A percentile compares a stretch with the other conserved stretches of the same genome.
Conservation (phyloP, 2,888 invertebrate genomes). For the Tribolium freemani region DNA sequence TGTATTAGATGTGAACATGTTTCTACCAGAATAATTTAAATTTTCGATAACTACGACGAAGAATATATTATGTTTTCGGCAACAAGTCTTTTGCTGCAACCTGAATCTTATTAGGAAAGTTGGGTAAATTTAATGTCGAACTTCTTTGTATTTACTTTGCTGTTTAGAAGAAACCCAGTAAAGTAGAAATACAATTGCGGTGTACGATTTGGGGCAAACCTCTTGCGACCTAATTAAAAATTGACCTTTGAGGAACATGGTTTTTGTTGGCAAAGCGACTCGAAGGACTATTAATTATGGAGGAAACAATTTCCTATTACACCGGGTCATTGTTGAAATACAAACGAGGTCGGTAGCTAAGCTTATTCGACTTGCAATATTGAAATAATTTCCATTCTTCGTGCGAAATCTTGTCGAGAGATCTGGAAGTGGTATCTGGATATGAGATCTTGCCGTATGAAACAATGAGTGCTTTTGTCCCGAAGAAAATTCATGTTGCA, state of each 20-base stretch:
- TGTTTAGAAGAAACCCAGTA: neutral
- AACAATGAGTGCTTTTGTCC: conserved; percentile 31
- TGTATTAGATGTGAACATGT: neutral
- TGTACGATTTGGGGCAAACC: neutral
- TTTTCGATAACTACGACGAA: too few species aligned
- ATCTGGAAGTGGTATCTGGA: conserved; percentile 20
- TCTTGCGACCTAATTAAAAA: conserved; percentile 18
- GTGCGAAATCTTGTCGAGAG: conserved; percentile 19
- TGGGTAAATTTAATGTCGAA: neutral
- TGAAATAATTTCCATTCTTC: conserved; percentile 36
- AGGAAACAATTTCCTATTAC: conserved; percentile 40
- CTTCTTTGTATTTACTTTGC: neutral
- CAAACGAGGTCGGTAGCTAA: conserved; percentile 22
- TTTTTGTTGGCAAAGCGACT: conserved; percentile 13
- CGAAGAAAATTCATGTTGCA: conserved; percentile 15
- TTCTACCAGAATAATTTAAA: neutral
- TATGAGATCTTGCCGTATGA: conserved; percentile 4
- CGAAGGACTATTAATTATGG: conserved; percentile 38
- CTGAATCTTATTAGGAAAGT: neutral
- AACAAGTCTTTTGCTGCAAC: too few species aligned
- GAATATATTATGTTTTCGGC: too few species aligned
- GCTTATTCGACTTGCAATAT: conserved; percentile 31
- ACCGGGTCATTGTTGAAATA: conserved; percentile 32
- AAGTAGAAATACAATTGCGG: neutral
- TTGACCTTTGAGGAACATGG: conserved; percentile 10